phyloP scores from a whole-genome alignment of 2,888 invertebrate species.

The Xylota segnis region DNA sequence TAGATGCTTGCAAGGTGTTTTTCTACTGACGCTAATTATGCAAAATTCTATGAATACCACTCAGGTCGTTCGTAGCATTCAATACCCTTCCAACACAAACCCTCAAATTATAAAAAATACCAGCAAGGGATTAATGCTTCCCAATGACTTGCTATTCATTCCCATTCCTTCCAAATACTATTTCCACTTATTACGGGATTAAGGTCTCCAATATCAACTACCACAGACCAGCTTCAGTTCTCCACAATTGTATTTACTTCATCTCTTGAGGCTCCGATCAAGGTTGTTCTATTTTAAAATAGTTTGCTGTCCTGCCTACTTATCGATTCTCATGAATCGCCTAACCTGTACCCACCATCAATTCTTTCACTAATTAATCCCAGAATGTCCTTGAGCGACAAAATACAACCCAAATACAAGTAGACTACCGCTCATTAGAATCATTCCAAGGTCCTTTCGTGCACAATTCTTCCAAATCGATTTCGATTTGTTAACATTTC shows the following conservation, averaged over 20 bases:
- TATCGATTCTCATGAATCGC: not conserved
- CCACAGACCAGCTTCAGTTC: not conserved
- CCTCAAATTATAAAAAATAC: too few species aligned
- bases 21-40: too few species aligned
- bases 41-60: too few species aligned
- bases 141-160: too few species aligned
- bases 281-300: not conserved
- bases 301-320: not conserved
- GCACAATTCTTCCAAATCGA: constrained; percentile 40
- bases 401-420: constrained; percentile 12
- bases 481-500: constrained; percentile 45
- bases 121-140: too few species aligned
- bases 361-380: constrained; percentile 20
- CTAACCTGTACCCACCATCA: not conserved
- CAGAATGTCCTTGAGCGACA: constrained; percentile 2
- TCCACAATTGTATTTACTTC: not conserved
- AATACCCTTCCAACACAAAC: too few species aligned
- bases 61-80: too few species aligned
- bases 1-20: too few species aligned
- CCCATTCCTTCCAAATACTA: too few species aligned
- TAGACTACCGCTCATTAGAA: constrained; percentile 24
- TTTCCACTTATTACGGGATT: too few species aligned
- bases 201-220: too few species aligned
- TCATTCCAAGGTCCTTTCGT: constrained; percentile 29
- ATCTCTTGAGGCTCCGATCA: not conserved